phyloP scores from a whole-genome alignment of 1,140 invertebrate genomes.

The Bemisia tabaci region DNA sequence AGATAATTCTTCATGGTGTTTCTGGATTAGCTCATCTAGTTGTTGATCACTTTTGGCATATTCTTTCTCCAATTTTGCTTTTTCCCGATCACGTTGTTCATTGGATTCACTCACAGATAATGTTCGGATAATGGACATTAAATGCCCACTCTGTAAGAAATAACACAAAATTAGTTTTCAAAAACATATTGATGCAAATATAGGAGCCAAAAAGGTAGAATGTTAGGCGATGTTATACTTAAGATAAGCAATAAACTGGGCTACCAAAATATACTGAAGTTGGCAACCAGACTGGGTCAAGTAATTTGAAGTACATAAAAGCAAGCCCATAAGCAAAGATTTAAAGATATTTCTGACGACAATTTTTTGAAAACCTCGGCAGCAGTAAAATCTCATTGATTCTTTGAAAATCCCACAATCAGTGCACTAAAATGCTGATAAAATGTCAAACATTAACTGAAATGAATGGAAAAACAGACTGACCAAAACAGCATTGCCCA shows the following conservation, averaged over 20 bases:
- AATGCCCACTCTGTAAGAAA: slow-evolving; percentile 61
- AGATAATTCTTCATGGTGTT: slow-evolving; percentile 75
- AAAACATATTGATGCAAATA: background rate
- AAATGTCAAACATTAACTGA: too few species aligned
- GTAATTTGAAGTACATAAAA: slow-evolving; percentile 1
- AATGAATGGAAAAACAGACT: too few species aligned
- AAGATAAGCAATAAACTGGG: background rate
- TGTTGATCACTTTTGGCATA: slow-evolving; percentile 79
- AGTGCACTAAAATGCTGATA: too few species aligned
- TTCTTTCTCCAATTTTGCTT: slow-evolving; percentile 82
- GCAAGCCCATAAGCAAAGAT: background rate
- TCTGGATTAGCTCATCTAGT: slow-evolving; percentile 75
- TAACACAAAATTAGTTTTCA: background rate
- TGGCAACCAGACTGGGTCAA: background rate
- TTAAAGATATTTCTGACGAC: too few species aligned
- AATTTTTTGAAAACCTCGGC: too few species aligned
- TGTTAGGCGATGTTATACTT: background rate
- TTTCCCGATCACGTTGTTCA: slow-evolving; percentile 87
- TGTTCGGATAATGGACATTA: slow-evolving; percentile 86
- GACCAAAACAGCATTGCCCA: too few species aligned
- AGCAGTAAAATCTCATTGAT: too few species aligned
- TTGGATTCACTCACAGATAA: slow-evolving; percentile 85
- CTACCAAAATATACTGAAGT: background rate
- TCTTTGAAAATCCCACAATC: too few species aligned
- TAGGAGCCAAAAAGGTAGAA: background rate